phyloP scores from a whole-genome alignment of 2,797 vertebrate genomes.

The Sphenopsis melanotis region DNA sequence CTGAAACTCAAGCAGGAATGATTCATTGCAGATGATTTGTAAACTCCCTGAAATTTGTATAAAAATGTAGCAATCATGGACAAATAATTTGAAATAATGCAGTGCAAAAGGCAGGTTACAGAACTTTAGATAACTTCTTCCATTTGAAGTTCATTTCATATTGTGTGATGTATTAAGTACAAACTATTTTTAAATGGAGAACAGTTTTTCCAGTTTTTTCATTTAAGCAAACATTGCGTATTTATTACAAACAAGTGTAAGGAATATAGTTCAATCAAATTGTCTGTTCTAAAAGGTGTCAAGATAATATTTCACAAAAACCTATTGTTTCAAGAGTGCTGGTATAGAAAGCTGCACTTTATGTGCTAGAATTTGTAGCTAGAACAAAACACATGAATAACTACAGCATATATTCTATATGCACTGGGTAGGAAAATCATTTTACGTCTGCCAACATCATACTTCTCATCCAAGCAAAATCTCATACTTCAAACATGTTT shows the following conservation, averaged over 20 bases:
- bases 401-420: background rate
- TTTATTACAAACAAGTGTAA: background rate
- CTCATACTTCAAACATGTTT: background rate
- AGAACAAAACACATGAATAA: background rate
- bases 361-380: fast-evolving
- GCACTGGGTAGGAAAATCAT: background rate
- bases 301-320: background rate
- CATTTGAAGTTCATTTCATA: background rate
- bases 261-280: background rate
- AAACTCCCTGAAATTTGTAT: slow-evolving; percentile 14
- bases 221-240: background rate
- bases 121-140: background rate
- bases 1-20: slow-evolving; percentile 26
- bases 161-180: background rate
- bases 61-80: background rate
- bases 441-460: background rate
- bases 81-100: background rate
- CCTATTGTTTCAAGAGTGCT: background rate
- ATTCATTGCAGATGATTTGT: slow-evolving; percentile 16
- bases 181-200: background rate
- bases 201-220: background rate
- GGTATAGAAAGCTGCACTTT: background rate
- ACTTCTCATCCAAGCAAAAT: background rate
- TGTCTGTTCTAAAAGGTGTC: background rate
- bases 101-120: background rate